Percentiles rank a stretch among this genome's conserved stretches.
These are phyloP conservation scores for Oncorhynchus kisutch DNA, from an alignment of 2,113 vertebrate species.

Conservation along the genomic window DNA sequence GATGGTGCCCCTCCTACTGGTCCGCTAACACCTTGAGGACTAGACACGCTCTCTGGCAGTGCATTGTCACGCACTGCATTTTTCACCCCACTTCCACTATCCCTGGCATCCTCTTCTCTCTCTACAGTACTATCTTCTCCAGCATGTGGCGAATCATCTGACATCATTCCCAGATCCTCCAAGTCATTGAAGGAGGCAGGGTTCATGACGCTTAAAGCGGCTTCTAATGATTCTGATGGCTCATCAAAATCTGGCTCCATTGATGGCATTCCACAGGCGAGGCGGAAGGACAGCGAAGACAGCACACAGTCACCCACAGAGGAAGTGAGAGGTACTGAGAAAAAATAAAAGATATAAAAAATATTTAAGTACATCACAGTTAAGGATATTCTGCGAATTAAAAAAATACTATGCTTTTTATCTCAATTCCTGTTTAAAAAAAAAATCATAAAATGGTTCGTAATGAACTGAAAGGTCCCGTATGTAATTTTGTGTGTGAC, in stretches of 20 bases:
- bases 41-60: no score
- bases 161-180: slow-evolving; percentile 47
- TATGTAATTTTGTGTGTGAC: no score
- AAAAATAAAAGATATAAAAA: not conserved
- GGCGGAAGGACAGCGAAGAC: slow-evolving; percentile 60
- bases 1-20: not conserved
- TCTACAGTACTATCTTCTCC: not conserved
- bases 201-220: slow-evolving; percentile 9
- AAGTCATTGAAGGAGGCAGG: slow-evolving; percentile 40
- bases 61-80: not conserved
- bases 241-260: not conserved
- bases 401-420: not conserved
- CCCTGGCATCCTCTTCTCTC: not conserved
- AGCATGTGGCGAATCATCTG: slow-evolving; percentile 41
- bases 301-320: slow-evolving; percentile 68
- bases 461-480: no score
- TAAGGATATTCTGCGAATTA: not conserved
- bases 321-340: slow-evolving; percentile 51
- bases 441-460: no score
- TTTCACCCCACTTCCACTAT: not conserved
- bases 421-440: no score
- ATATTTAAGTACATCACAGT: not conserved
- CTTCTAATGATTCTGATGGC: slow-evolving; percentile 30
- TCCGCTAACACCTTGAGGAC: no score
- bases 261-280: slow-evolving; percentile 43